Conservation (phyloP, 2,888 invertebrate species). For the Opisthograptis luteolata region DNA sequence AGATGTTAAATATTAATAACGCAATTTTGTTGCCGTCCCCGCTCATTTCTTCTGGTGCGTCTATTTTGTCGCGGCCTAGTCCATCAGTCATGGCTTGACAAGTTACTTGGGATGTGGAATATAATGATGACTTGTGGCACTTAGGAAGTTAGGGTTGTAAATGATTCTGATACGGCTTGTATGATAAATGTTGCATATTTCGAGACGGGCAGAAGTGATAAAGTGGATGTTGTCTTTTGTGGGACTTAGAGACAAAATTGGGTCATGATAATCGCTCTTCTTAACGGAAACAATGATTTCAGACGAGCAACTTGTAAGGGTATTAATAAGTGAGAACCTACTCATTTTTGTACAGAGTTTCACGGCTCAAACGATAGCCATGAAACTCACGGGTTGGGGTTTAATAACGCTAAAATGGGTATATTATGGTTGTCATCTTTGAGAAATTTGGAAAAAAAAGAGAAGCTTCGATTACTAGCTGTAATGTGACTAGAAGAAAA, state of each 20-base stretch:
- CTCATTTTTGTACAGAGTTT: too few relatives aligned
- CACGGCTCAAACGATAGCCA: too few relatives aligned
- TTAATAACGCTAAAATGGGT: too few relatives aligned
- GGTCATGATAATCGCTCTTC: not conserved
- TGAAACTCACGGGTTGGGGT: too few relatives aligned
- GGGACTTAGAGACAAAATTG: not conserved
- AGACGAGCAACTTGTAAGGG: too few relatives aligned
- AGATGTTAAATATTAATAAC: conserved; percentile 60
- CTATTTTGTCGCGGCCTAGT: conserved; percentile 15
- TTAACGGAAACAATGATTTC: too few relatives aligned
- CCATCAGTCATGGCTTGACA: conserved; percentile 55
- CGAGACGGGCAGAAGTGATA: conserved; percentile 1
- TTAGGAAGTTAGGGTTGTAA: conserved; percentile 1
- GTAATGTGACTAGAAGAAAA: too few relatives aligned
- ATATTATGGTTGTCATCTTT: too few relatives aligned
- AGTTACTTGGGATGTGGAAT: conserved; percentile 28
- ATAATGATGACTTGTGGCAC: conserved; percentile 11
- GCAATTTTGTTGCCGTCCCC: conserved; percentile 40
- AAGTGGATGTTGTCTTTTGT: conserved; percentile 1
- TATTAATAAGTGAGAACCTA: too few relatives aligned
- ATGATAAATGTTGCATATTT: not conserved
- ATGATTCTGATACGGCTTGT: not conserved
- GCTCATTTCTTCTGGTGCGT: conserved; percentile 17
- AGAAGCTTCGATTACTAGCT: too few relatives aligned
- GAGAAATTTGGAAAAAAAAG: too few relatives aligned